Evolutionary conservation across 2,113 vertebrate species (phyloP).

Genomic region (Caranx ignobilis): DNA sequence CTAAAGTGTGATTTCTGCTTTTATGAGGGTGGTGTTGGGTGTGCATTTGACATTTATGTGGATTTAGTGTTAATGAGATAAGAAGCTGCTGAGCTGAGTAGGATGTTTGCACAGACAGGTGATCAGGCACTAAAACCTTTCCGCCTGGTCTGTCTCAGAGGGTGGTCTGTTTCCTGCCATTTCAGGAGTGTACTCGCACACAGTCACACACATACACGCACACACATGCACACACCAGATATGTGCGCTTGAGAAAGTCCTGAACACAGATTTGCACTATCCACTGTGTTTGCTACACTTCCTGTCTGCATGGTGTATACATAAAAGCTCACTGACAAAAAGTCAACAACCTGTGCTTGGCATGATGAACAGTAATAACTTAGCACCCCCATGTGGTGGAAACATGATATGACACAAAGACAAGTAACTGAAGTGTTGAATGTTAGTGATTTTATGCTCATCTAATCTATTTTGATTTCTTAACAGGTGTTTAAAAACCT

Average conservation of each 20-base stretch:
- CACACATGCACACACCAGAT: background rate
- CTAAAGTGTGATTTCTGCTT: background rate
- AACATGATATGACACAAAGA: conserved; percentile 16
- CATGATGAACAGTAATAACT: conserved; percentile 29
- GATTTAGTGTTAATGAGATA: conserved; percentile 40
- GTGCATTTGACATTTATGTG: conserved; percentile 31
- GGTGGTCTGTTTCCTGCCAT: conserved; percentile 75
- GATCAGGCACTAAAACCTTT: conserved; percentile 70
- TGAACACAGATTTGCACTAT: background rate
- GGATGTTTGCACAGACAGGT: conserved; percentile 77
- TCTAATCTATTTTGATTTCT: conserved; percentile 1
- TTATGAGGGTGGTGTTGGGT: background rate
- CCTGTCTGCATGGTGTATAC: background rate
- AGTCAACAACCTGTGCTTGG: conserved; percentile 30
- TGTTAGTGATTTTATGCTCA: background rate
- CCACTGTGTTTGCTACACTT: background rate
- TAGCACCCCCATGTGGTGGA: conserved; percentile 46
- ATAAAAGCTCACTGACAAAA: conserved; percentile 3
- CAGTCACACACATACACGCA: background rate
- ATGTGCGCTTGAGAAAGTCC: conserved; percentile 20
- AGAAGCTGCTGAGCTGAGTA: conserved; percentile 27
- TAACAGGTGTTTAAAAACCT: conserved; percentile 97
- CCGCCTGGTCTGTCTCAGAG: conserved; percentile 59
- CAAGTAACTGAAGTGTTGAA: background rate
- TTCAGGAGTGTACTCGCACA: conserved; percentile 16